A percentile compares a stretch with the other conserved stretches of the same genome.
These are phyloP conservation scores for Rhopilema esculentum DNA, from an alignment of 30 jellyfish, hydroid and myxozoan species.

Conservation along the genomic window DNA sequence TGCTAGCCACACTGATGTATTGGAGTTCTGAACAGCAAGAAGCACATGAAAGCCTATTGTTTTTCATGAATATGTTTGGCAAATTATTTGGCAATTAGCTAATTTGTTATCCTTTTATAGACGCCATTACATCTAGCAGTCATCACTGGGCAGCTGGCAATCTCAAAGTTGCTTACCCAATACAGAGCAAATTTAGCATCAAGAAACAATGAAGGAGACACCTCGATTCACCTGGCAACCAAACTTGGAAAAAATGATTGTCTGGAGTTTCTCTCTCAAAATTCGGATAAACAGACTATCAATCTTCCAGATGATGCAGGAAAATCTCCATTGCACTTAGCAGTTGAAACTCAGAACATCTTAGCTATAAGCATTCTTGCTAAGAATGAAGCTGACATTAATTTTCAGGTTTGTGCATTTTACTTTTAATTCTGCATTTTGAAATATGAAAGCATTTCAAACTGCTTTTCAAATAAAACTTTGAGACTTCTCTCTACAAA, in stretches of 20 bases:
- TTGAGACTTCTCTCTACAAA: too few species aligned
- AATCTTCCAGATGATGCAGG: conserved; percentile 47
- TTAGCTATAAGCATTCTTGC: conserved; percentile 25
- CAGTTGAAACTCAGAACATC: conserved; percentile 34
- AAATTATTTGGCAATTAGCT: not conserved
- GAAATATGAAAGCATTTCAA: too few species aligned
- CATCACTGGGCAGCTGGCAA: conserved; percentile 14
- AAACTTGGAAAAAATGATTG: conserved; percentile 38
- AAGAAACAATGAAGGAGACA: conserved; percentile 62
- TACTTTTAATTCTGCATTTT: not conserved
- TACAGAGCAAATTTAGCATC: conserved; percentile 29
- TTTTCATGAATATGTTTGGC: too few species aligned
- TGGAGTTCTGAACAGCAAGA: too few species aligned
- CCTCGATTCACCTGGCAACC: conserved; percentile 63
- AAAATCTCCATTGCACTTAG: conserved; percentile 57
- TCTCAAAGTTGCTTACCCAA: conserved; percentile 13
- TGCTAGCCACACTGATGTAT: too few species aligned
- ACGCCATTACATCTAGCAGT: conserved; percentile 79
- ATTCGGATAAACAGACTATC: conserved; percentile 5
- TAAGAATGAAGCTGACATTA: conserved; percentile 48
- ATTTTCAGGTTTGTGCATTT: conserved; percentile 21
- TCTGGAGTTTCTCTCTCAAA: conserved; percentile 9
- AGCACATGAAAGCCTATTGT: too few species aligned
- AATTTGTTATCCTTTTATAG: not conserved
- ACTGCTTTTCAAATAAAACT: too few species aligned